Conservation (phyloP, 2,113 vertebrate species). For the Syngnathus scovelli region DNA sequence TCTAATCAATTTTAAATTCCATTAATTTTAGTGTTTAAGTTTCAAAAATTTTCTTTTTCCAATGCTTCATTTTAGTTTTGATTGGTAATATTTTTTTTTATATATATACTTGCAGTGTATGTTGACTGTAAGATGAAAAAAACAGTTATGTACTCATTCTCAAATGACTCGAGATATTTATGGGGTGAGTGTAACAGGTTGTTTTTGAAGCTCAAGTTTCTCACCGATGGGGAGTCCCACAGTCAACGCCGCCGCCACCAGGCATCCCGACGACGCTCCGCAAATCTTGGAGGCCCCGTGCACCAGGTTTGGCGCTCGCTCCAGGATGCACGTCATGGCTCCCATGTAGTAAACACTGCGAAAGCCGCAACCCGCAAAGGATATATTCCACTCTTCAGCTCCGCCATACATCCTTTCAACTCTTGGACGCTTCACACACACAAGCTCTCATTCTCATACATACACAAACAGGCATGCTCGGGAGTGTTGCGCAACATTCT, state of each 20-base stretch:
- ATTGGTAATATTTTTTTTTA: too few relatives aligned
- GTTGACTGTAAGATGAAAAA: too few relatives aligned
- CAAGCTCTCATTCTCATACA: neutral
- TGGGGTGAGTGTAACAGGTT: neutral
- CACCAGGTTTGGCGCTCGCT: slow-evolving; percentile 72
- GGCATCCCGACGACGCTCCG: slow-evolving; percentile 78
- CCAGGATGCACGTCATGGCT: slow-evolving; percentile 74
- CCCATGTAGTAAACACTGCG: slow-evolving; percentile 81
- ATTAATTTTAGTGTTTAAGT: too few relatives aligned
- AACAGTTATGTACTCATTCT: too few relatives aligned
- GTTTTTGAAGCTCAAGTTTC: slow-evolving; percentile 21
- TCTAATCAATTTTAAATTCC: too few relatives aligned
- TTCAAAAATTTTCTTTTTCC: too few relatives aligned
- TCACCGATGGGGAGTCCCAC: slow-evolving; percentile 75
- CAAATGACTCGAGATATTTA: too few relatives aligned
- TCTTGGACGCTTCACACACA: neutral
- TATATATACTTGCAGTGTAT: too few relatives aligned
- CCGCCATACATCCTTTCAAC: slow-evolving; percentile 37
- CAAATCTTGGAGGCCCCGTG: slow-evolving; percentile 71
- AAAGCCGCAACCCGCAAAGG: slow-evolving; percentile 86
- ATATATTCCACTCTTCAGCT: slow-evolving; percentile 78
- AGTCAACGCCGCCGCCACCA: slow-evolving; percentile 69
- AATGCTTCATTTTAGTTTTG: too few relatives aligned
- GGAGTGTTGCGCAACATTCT: neutral
- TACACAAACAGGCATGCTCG: neutral